Conservation (phyloP, 2,113 vertebrate genomes). For the Heteronetta atricapilla region DNA sequence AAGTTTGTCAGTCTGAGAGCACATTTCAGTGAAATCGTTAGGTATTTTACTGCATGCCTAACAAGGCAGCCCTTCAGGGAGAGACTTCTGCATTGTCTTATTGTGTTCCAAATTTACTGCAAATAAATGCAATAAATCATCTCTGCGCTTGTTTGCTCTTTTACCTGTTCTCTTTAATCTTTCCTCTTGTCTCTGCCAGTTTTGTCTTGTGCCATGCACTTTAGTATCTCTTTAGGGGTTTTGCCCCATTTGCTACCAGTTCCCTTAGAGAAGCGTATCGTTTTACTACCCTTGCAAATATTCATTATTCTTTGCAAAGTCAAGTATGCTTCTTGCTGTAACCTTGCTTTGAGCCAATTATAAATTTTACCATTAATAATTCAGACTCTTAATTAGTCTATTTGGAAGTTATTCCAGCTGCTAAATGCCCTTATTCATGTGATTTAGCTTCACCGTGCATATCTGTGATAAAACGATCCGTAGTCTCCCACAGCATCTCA, state of each 20-base stretch:
- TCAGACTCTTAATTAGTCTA: conserved; percentile 48
- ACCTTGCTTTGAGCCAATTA: conserved; percentile 51
- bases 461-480: background rate
- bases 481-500: background rate
- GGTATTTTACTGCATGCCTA: background rate
- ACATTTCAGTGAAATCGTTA: background rate
- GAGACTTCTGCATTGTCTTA: background rate
- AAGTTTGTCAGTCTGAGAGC: conserved; percentile 11
- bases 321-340: conserved; percentile 29
- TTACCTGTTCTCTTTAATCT: conserved; percentile 10
- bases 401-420: conserved; percentile 55
- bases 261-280: conserved; percentile 16
- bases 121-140: conserved; percentile 46
- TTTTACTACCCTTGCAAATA: conserved; percentile 52
- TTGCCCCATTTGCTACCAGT: background rate
- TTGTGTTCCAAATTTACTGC: conserved; percentile 35
- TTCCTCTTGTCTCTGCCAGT: background rate
- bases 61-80: conserved; percentile 44
- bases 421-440: conserved; percentile 32
- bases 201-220: conserved; percentile 12
- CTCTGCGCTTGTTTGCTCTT: conserved; percentile 15
- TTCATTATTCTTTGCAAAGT: conserved; percentile 50
- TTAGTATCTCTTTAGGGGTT: background rate
- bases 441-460: background rate
- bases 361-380: conserved; percentile 49